A percentile compares a stretch with the other conserved stretches of the same genome.
These are phyloP conservation scores for Mesaphorura yosii DNA, from an alignment of 1,140 invertebrate genomes.

Conservation along the genomic window DNA sequence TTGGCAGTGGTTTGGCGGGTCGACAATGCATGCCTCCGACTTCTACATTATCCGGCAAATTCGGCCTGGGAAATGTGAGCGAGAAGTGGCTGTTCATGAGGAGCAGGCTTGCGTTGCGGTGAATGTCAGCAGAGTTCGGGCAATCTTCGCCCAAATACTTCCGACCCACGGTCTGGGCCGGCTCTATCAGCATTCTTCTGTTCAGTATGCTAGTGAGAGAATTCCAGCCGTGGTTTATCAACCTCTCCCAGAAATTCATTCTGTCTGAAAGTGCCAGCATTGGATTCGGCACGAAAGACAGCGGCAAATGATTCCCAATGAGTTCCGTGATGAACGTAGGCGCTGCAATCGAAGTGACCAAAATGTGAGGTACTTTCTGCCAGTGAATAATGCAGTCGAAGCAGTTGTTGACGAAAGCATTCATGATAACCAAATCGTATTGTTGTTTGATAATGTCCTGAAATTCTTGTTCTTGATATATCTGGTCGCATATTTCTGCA, in stretches of 20 bases:
- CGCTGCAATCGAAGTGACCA: constrained; percentile 6
- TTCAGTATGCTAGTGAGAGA: neutral
- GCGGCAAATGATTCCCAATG: constrained; percentile 6
- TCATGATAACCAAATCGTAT: constrained; percentile 12
- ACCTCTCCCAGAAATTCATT: constrained; percentile 12
- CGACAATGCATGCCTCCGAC: constrained; percentile 25
- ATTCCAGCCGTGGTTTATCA: constrained; percentile 3
- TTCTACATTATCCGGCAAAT: constrained; percentile 20
- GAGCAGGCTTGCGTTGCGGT: constrained; percentile 21
- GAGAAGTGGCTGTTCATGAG: constrained; percentile 26
- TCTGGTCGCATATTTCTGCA: neutral
- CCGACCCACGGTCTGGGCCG: neutral
- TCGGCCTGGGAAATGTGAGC: constrained; percentile 15
- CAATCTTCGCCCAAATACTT: neutral
- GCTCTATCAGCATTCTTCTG: no score
- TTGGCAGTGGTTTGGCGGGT: constrained; percentile 15
- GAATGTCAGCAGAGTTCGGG: constrained; percentile 12
- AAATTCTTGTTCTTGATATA: constrained; percentile 5
- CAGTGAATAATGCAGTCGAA: constrained; percentile 7
- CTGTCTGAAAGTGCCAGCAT: constrained; percentile 3
- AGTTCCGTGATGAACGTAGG: neutral
- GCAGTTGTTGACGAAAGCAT: constrained; percentile 7
- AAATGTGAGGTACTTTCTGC: constrained; percentile 10
- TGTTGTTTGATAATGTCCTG: neutral
- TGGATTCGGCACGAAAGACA: constrained; percentile 14